Base-by-base conservation (phyloP, 2,888 invertebrate species). In the Hemistola chrysoprasaria region DNA sequence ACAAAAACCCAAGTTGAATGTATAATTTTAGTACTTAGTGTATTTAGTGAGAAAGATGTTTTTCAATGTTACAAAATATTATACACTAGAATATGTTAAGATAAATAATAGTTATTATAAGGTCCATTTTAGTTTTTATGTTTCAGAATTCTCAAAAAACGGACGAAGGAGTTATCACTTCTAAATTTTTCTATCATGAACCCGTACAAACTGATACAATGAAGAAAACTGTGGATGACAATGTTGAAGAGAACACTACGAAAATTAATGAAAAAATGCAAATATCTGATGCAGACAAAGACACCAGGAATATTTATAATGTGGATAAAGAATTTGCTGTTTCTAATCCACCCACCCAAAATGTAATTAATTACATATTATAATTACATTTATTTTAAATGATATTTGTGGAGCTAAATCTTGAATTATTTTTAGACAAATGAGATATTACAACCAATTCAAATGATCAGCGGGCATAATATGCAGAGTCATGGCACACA, bases 101-200 rank as follows among this genome's bases (percentile, higher is more conserved):
- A n/a, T n/a, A n/a, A n/a, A n/a, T n/a, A n/a, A n/a, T n/a, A n/a
- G n/a, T n/a, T n/a, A n/a, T n/a, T n/a, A n/a, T n/a, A n/a, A n/a
- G n/a, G n/a, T n/a, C n/a, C n/a, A 28, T 8, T 20, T 28, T 10
- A 8, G 16, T 10, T 10, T 24, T n/a, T 20, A 2, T 35, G 4
- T 16, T 3, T 28, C 8, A 35, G 35, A 25, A 32, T n/a, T 69
- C 67, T 6, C 60, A 81, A 76, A 68, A 44, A 33, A 55, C 40
- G 28, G 64, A 72, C 41, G 63, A 74, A 5, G 59, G 54, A 32
- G 40, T 63, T 21, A 51, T 78, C 7, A 75, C 67, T 40, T 85
- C 86, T 0, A 79, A 79, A 48, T 85, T 80, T 54, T 86, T 85
- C 43, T 50, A 65, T 46, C 25, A 36, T 40, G 51, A 41, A 10